Evolutionary conservation across 2,888 invertebrate species (phyloP).

Genomic region (Cantharis rufa): DNA sequence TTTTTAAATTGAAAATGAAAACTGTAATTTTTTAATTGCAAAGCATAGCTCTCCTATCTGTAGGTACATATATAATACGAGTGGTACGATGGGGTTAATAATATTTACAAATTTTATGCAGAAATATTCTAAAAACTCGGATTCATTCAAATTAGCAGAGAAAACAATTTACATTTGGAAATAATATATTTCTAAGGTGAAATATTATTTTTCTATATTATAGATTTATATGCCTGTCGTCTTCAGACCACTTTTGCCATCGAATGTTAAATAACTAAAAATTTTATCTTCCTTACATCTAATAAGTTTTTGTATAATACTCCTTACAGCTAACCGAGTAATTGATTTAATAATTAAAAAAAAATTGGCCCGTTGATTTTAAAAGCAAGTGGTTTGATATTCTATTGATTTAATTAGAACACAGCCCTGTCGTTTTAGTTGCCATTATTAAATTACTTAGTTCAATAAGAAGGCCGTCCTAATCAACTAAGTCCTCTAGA

Average conservation of each 20-base stretch:
- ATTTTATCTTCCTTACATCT: no score
- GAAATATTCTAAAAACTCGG: neutral
- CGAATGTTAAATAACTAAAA: no score
- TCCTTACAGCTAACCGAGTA: neutral
- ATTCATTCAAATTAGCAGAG: neutral
- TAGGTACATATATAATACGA: neutral
- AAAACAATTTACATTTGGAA: neutral
- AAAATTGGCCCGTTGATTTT: constrained; percentile 14
- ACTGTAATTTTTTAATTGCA: neutral
- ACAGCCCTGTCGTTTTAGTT: constrained; percentile 31
- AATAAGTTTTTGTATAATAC: no score
- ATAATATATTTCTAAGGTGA: neutral
- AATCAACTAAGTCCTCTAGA: constrained; percentile 24
- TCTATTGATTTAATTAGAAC: constrained; percentile 32
- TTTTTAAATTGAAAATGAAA: neutral
- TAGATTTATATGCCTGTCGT: no score
- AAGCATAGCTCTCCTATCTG: neutral
- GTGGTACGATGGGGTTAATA: neutral
- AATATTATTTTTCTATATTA: no score
- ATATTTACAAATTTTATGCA: neutral
- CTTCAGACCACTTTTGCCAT: no score
- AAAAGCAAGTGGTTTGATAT: constrained; percentile 26
- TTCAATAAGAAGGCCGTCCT: constrained; percentile 30
- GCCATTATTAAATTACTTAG: constrained; percentile 32
- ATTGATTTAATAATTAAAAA: neutral